Conservation (phyloP, 2,888 invertebrate genomes). For the Nudaria mundana region DNA sequence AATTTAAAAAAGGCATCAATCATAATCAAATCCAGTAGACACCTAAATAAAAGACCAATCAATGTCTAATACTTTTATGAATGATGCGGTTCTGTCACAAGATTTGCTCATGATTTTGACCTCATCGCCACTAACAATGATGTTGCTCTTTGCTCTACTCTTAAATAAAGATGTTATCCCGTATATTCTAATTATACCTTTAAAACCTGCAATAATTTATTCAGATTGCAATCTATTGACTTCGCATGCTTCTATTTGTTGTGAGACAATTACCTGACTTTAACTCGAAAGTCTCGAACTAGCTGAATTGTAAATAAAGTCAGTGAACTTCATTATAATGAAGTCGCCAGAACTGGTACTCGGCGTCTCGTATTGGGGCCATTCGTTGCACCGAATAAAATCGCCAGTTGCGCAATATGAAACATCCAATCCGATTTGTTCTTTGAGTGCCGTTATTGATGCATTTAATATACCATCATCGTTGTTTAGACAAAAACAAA, state of each 20-base stretch:
- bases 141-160: too few species aligned
- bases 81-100: too few species aligned
- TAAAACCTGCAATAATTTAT: neutral
- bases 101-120: too few species aligned
- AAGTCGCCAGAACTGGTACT: constrained; percentile 48
- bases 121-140: too few species aligned
- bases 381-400: constrained; percentile 57
- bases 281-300: constrained; percentile 25
- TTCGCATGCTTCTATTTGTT: neutral
- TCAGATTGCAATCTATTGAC: neutral
- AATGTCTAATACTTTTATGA: too few species aligned
- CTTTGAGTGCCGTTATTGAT: constrained; percentile 59
- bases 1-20: too few species aligned
- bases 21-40: too few species aligned
- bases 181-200: neutral
- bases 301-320: constrained; percentile 42
- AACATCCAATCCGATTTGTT: constrained; percentile 52
- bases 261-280: constrained; percentile 16
- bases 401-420: constrained; percentile 58
- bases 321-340: constrained; percentile 50
- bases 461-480: constrained; percentile 50
- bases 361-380: constrained; percentile 51
- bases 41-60: too few species aligned
- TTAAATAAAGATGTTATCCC: neutral
- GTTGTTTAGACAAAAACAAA: constrained; percentile 47